A percentile compares a stretch with the other conserved stretches of the same genome.
These are phyloP conservation scores for Protobothrops mucrosquamatus DNA, from an alignment of 2,113 vertebrate genomes.

Conservation along the genomic window DNA sequence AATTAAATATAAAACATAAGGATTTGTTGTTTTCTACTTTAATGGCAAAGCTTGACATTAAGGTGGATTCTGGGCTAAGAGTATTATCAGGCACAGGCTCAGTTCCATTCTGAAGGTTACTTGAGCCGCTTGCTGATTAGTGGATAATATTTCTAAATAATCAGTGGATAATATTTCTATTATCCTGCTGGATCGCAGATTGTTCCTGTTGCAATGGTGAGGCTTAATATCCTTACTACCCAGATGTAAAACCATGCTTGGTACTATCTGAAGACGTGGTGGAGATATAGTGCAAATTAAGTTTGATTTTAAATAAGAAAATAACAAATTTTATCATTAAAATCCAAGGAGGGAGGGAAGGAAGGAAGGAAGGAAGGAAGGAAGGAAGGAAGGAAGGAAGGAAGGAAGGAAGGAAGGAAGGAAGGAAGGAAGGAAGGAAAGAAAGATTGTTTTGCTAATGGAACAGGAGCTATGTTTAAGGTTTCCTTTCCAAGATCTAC, in stretches of 20 bases:
- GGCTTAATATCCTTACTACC: neutral
- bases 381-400: too few relatives aligned
- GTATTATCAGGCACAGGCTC: neutral
- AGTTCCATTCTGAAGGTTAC: neutral
- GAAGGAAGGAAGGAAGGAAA: neutral
- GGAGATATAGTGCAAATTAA: neutral
- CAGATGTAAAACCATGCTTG: neutral
- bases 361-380: too few relatives aligned
- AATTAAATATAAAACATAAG: neutral
- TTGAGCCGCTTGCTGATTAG: neutral
- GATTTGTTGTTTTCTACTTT: neutral
- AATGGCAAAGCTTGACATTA: conserved; percentile 9
- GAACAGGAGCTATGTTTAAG: conserved; percentile 19
- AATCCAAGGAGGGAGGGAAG: neutral
- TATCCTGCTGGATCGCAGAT: neutral
- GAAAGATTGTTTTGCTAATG: conserved; percentile 33
- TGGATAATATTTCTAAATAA: neutral
- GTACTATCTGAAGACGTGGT: neutral
- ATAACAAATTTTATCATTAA: conserved; percentile 7
- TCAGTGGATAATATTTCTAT: neutral
- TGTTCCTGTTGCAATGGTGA: neutral
- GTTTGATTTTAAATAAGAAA: neutral
- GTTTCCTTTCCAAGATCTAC: neutral
- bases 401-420: rapidly evolving
- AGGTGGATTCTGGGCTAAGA: neutral